Base-by-base conservation (phyloP, 2,113 vertebrate genomes). In the Poicephalus gulielmi region DNA sequence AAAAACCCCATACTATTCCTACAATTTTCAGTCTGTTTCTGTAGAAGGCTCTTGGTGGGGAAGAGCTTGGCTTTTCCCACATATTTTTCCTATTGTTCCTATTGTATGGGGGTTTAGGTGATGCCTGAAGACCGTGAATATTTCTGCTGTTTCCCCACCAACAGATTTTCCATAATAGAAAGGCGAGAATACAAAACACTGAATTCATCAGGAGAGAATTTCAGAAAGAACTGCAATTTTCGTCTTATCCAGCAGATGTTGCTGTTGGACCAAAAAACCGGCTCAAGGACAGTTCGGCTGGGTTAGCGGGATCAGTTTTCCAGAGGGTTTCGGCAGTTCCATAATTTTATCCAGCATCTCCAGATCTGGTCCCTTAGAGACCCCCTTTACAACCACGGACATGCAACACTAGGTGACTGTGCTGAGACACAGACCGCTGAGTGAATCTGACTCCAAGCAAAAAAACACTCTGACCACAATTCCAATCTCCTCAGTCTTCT, bases 201-300 rank as follows among this genome's bases (percentile, higher is more conserved):
- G 69, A 44, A 46, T 64, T 78, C 35, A 37, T 31, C 7, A 9
- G 35, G 18, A 35, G n/a, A 17, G 0, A 0, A 16, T 59, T 83
- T 88, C 25, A 57, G 80, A 46, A 87, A 67, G 47, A 41, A 2
- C 0, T 74, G 92, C 75, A 92, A 17, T 93, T 85, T 70, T 25
- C 4, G 2, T 64, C 13, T 47, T 89, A 35, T 39, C 95, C 97
- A 96, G 93, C 76, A 97, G 97, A 87, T 96, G 97, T 60, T 66
- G 92, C 90, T 93, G n/a, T 95, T 93, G 93, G 68, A 95, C 83
- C 46, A 30, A 68, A 75, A 77, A 83, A 75, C 1, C 0, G 2
- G 23, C 22, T 90, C 44, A 35, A 46, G 47, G 81, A 88, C n/a
- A 25, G n/a, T 47, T 79, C 57, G 31, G 57, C 30, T 55, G 70